A percentile compares a stretch with the other conserved stretches of the same genome.
Conservation (phyloP, 1,140 invertebrate genomes). For the Nebria ingens region DNA sequence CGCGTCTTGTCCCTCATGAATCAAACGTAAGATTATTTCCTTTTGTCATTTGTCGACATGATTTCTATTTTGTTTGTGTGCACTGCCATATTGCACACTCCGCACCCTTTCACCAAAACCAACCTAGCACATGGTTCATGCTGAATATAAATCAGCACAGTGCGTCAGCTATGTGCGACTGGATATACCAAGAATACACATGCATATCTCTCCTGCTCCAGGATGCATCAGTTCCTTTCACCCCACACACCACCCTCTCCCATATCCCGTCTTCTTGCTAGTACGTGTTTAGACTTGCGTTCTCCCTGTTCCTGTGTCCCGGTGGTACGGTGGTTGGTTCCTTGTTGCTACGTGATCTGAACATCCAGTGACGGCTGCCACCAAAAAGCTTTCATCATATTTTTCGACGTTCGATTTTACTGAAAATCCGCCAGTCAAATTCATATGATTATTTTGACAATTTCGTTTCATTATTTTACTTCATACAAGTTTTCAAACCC, state of each 20-base stretch:
- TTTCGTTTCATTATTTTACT: background rate
- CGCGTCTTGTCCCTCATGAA: background rate
- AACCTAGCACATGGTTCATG: background rate
- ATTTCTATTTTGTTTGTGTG: constrained; percentile 6
- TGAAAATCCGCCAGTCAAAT: background rate
- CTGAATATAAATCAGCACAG: background rate
- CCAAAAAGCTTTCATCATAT: background rate
- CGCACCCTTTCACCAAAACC: background rate
- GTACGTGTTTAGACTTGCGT: constrained; percentile 6
- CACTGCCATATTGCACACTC: background rate
- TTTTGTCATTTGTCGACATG: constrained; percentile 5
- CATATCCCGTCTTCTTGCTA: background rate
- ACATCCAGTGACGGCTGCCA: no score
- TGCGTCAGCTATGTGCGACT: background rate
- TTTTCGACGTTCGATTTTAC: background rate
- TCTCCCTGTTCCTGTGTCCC: background rate
- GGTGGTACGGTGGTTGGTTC: background rate
- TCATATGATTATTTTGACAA: background rate
- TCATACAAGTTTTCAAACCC: no score
- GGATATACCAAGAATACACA: no score
- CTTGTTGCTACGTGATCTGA: background rate
- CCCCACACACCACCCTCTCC: background rate
- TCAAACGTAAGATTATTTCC: constrained; percentile 9
- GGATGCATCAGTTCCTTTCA: no score
- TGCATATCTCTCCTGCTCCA: no score